Evolutionary conservation across 1,140 invertebrate genomes (phyloP), one percentile per base, ranked within the genome.

Genomic region (Dinoponera quadriceps): DNA sequence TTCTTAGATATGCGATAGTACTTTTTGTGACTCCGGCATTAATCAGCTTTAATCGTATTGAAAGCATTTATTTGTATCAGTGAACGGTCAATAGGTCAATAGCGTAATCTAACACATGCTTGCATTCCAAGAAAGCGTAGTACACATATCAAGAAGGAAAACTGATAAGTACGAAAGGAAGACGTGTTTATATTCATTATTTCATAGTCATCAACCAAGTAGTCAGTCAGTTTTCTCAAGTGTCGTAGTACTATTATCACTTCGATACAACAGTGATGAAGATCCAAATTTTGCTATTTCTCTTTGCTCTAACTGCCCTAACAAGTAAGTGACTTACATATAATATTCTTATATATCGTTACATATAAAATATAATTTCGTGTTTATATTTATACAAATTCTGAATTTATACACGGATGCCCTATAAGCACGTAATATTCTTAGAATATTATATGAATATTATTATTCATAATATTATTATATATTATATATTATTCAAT

Each of bases 251-350:
- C 3, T 33, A 20, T 11, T 2, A 16, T 18, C 11, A 16, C 25
- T 77, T 44, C 2, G 7, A 57, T 29, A 4, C 9, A 49, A 18
- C 13, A 55, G 62, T 16, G 5, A 88, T 88, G 85, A 81, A 69
- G 16, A 71, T 72, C 16, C 83, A 54, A 33, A 57, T 72, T 66
- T 84, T 75, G 16, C 2, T 86, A n/a, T n/a, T 77, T 44, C 16
- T 87, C 14, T 25, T 86, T 51, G 59, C 57, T 1, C 13, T 66
- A 9, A 9, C 38, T 7, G 3, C 84, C 14, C 13, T 60, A 54
- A 7, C 27, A 29, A 59, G 86, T 87, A 66, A 88, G 59, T 88
- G 51, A 75, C 29, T 14, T 33, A 13, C 16, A 27, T 2, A 59
- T 5, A 51, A 65, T 20, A 48, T 54, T 55, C 59, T 51, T 85